Base-by-base conservation (phyloP, 2,888 invertebrate species). In the Sminthurinus aureus region DNA sequence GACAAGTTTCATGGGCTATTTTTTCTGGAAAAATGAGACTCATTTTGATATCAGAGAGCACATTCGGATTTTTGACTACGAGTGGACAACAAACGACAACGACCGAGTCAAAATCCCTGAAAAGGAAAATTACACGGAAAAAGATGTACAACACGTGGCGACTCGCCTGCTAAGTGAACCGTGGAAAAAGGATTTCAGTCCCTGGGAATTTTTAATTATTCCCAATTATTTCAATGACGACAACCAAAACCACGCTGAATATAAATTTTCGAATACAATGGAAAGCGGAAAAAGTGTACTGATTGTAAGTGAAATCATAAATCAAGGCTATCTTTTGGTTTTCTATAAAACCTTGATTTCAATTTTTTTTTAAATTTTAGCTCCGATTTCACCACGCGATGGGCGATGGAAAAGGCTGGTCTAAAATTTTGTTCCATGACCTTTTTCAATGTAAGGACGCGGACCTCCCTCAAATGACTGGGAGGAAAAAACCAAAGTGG, bases 1-100 rank as follows among this genome's bases (percentile, higher is more conserved):
- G 20, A 75, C 58, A 18, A 79, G 52, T 9, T 84, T 82, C 82
- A 50, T 51, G n/a, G 82, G 82, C 15, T 83, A 82, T 64, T 69
- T 76, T 15, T 84, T 84, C 52, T 84, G 84, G 84, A 82, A 74
- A 38, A 79, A 77, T 79, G 84, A 82, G 20, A 69, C 66, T 69
- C 15, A 26, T 4, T 84, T 84, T 50, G 52, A 82, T 18, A 80
- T 84, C 11, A 22, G 51, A 24, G 67, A 84, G 20, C 84, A 84
- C 24, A 82, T 84, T 22, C 52, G 82, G 15, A 20, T 52, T 13
- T 11, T 52, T 8, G n/a, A n/a, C n/a, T n/a, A n/a, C n/a, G n/a
- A n/a, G n/a, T n/a, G n/a, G n/a, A n/a, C n/a, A n/a, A n/a, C n/a
- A n/a, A n/a, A n/a, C n/a, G n/a, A n/a, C n/a, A n/a, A n/a, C n/a